Base-by-base conservation (phyloP, 2,888 invertebrate genomes). In the Junonia oenone region DNA sequence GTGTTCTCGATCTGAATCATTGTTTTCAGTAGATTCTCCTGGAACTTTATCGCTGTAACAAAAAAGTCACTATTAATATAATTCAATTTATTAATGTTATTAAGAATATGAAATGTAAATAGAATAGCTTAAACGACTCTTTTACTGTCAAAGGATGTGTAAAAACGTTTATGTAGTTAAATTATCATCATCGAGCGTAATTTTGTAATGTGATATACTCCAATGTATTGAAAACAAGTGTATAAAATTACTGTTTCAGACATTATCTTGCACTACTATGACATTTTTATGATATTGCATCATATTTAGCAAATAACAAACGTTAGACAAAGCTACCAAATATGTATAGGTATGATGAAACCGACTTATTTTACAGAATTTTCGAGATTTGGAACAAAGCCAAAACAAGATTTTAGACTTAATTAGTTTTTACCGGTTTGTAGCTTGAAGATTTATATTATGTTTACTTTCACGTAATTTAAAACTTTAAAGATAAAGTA, bases 1-100 rank as follows among this genome's bases (percentile, higher is more conserved):
- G 98, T 98, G 83, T 98, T 96, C 89, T 99, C 98, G 74, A 99
- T 97, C 88, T 98, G 97, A 76, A 98, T 93, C 98, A 99, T 98
- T 40, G 99, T 98, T 81, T 95, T 95, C 73, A 99, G 92, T 33
- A 99, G 93, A 83, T 99, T 98, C 87, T 98, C 98, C 92, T 99
- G 99, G 90, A 99, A 99, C 81, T 93, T 95, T 83, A 93, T 94
- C 56, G 95, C 98, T 97, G 93, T 52, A 93, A 93, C 86, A 90
- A 81, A 9, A 45, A 6, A n/a, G n/a, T n/a, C n/a, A n/a, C n/a
- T n/a, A n/a, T n/a, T n/a, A n/a, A n/a, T n/a, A n/a, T n/a, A n/a
- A n/a, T n/a, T n/a, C n/a, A n/a, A n/a, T n/a, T n/a, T n/a, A n/a
- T n/a, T n/a, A n/a, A n/a, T n/a, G n/a, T n/a, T n/a, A n/a, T n/a